phyloP scores from a whole-genome alignment of 1,140 invertebrate genomes.

The Drosophila ambigua region DNA sequence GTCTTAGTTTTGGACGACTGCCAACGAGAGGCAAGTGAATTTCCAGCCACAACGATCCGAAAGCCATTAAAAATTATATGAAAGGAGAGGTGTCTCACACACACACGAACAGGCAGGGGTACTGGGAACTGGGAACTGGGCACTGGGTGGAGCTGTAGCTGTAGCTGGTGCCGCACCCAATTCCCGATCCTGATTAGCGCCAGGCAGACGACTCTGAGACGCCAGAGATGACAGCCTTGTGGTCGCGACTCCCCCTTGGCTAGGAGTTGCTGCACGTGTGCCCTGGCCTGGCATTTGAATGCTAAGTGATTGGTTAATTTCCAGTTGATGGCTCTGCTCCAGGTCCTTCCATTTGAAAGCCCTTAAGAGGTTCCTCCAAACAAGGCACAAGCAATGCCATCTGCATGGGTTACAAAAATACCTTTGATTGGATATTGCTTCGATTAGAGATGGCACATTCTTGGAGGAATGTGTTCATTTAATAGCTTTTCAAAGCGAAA shows the following conservation, averaged over 20 bases:
- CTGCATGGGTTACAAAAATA: slow-evolving; percentile 2
- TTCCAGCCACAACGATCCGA: slow-evolving; percentile 32
- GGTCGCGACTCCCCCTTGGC: slow-evolving; percentile 3
- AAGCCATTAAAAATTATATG: slow-evolving; percentile 58
- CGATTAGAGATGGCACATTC: background rate
- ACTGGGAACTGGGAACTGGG: background rate
- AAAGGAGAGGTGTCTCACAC: background rate
- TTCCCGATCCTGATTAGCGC: slow-evolving; percentile 59
- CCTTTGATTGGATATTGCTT: background rate
- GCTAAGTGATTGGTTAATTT: slow-evolving; percentile 78
- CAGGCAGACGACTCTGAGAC: slow-evolving; percentile 43
- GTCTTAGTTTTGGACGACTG: slow-evolving; percentile 44
- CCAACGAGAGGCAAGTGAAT: slow-evolving; percentile 32
- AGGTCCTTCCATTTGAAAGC: slow-evolving; percentile 2
- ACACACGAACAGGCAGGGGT: background rate
- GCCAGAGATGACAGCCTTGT: slow-evolving; percentile 47
- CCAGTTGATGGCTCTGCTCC: slow-evolving; percentile 19
- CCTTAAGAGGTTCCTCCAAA: slow-evolving; percentile 17
- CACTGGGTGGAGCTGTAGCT: background rate
- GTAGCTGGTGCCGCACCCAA: background rate
- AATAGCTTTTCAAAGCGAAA: no score
- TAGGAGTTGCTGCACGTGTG: slow-evolving; percentile 37
- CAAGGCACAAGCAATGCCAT: background rate
- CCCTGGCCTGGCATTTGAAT: slow-evolving; percentile 61
- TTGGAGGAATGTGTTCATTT: no score